Percentiles rank a stretch among this genome's conserved stretches.
Conservation (phyloP, 2,113 vertebrate species). For the Zosterops pallidus region DNA sequence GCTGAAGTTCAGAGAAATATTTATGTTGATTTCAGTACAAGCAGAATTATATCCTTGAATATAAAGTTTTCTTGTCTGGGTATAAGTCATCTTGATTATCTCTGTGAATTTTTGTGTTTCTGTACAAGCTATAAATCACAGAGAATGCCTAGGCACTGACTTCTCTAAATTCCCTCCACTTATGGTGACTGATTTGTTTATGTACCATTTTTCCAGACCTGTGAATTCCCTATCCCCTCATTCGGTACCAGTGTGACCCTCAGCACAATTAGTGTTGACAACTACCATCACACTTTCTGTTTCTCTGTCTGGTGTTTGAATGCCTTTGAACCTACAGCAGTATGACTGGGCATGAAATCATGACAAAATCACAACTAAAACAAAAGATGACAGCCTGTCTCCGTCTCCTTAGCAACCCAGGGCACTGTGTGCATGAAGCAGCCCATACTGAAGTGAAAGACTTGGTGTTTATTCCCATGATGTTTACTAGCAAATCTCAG, state of each 20-base stretch:
- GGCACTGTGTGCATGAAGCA: neutral
- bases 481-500: neutral
- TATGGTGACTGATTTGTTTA: neutral
- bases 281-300: neutral
- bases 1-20: neutral
- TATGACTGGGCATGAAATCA: neutral
- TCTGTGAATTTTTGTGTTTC: neutral
- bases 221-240: neutral
- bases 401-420: conserved; percentile 23
- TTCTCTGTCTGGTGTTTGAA: neutral
- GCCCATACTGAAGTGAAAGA: neutral
- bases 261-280: neutral
- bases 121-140: neutral
- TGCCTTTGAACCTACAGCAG: neutral
- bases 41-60: neutral
- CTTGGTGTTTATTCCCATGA: neutral
- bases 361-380: neutral
- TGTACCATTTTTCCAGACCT: neutral
- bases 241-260: neutral
- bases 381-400: neutral
- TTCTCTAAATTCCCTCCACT: neutral
- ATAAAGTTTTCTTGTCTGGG: neutral
- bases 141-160: neutral
- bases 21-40: neutral
- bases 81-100: neutral